Conservation (phyloP, 2,888 invertebrate species). For the Phrixothrix hirtus region DNA sequence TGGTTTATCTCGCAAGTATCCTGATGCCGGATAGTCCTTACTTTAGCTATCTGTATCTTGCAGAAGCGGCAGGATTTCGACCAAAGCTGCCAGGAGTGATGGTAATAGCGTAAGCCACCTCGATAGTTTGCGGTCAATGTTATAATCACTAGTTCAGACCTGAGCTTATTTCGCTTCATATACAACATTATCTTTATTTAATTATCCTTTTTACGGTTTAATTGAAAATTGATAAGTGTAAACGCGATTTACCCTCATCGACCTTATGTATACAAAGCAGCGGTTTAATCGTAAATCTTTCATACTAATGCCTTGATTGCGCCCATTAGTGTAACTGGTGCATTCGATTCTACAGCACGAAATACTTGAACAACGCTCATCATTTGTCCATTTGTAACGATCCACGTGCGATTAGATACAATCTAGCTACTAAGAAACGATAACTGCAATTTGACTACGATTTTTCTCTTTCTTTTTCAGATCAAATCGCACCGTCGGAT, state of each 20-base stretch:
- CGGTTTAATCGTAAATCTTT: constrained; percentile 30
- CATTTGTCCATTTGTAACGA: constrained; percentile 33
- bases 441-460: constrained; percentile 20
- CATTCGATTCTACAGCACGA: constrained; percentile 23
- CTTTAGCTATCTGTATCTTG: constrained; percentile 53
- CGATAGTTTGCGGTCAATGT: constrained; percentile 40
- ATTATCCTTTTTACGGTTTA: no score
- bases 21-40: constrained; percentile 36
- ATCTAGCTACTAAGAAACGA: constrained; percentile 28
- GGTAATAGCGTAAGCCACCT: constrained; percentile 38
- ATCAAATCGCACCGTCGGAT: constrained; percentile 53
- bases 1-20: constrained; percentile 41
- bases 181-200: constrained; percentile 9
- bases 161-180: constrained; percentile 21
- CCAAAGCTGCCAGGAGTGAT: constrained; percentile 36
- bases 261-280: no score
- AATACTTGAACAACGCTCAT: constrained; percentile 23
- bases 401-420: constrained; percentile 26
- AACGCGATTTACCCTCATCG: no score
- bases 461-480: constrained; percentile 44
- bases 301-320: constrained; percentile 32
- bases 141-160: constrained; percentile 39
- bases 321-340: constrained; percentile 28
- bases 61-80: constrained; percentile 51
- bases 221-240: no score